Evolutionary conservation across 2,797 vertebrate genomes (phyloP), one percentile per base, ranked within the genome.

Genomic region (Potorous gilbertii): DNA sequence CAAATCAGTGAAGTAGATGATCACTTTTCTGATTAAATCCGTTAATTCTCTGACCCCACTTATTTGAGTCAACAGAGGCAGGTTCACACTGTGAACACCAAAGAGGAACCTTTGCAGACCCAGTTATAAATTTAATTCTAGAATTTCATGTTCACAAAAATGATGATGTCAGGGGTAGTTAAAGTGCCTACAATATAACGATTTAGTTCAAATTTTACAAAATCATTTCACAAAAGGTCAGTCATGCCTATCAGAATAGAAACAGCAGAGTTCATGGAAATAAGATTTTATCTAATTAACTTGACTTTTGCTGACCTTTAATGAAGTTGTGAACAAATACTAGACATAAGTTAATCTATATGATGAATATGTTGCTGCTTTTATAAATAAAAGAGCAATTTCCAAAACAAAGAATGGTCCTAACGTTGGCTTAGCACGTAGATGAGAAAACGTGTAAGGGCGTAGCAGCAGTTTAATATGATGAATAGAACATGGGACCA

Each of bases 211-310:
- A 55, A 56, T 56, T 54, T 56, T 10, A 95, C 90, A 91, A 27
- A 40, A 81, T 94, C 90, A 52, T 56, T 92, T 97, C 95, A 92
- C 57, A 87, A 62, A 97, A 96, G 96, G 95, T 93, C 90, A n/a
- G 57, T 97, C 5, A 2, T 93, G 46, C 92, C 94, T 97, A 90
- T 13, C 57, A 55, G 0, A 18, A 87, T 96, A 90, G 89, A 96
- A 98, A 97, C 5, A 93, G 96, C 56, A 87, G 50, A 66, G 96
- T 27, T 87, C 3, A 50, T 21, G 74, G 24, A 40, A 87, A 87
- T 12, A 95, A 96, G 31, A 59, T 16, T 90, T 95, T 55, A 95
- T 21, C 1, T 97, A 52, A 94, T 96, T 95, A 96, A 6, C 87
- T 40, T 59, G 56, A 56, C 18, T 94, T 97, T 96, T 59, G 56